Percentiles rank a stretch among this genome's conserved stretches.
Conservation (phyloP, 2,113 vertebrate genomes). For the Lagopus leucura region DNA sequence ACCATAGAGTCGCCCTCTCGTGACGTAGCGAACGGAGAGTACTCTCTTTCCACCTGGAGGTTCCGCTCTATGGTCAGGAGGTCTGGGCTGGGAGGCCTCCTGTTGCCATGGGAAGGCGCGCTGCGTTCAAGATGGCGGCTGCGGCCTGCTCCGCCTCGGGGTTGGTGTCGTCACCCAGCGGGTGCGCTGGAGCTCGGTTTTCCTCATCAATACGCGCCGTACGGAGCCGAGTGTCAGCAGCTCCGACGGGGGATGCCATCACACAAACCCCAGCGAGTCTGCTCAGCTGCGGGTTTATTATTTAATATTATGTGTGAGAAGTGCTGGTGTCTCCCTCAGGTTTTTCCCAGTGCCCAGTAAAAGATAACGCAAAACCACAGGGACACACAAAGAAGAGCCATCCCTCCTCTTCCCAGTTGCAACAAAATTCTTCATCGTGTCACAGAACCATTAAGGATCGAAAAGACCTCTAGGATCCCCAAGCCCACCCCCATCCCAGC, state of each 20-base stretch:
- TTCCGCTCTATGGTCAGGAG: not conserved
- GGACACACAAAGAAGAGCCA: not conserved
- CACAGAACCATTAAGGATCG: too few relatives aligned
- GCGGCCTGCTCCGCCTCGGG: not conserved
- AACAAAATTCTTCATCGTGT: not conserved
- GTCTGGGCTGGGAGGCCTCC: rapidly evolving
- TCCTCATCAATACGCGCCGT: rapidly evolving
- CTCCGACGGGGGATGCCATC: not conserved
- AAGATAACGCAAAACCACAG: not conserved
- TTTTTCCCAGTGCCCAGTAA: not conserved
- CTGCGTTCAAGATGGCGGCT: not conserved
- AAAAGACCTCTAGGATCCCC: too few relatives aligned
- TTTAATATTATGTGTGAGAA: not conserved
- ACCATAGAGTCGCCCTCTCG: rapidly evolving
- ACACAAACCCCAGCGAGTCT: not conserved
- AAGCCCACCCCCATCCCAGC: too few relatives aligned
- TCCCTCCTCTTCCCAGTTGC: not conserved
- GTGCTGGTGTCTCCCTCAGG: not conserved
- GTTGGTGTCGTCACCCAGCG: not conserved
- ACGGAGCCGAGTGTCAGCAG: not conserved
- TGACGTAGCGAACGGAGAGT: rapidly evolving
- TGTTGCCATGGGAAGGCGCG: not conserved
- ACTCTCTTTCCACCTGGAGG: not conserved
- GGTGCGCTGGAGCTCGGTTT: not conserved
- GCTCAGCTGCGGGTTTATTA: not conserved